Base-by-base conservation (phyloP, 2,888 invertebrate genomes). In the Machimus atricapillus region DNA sequence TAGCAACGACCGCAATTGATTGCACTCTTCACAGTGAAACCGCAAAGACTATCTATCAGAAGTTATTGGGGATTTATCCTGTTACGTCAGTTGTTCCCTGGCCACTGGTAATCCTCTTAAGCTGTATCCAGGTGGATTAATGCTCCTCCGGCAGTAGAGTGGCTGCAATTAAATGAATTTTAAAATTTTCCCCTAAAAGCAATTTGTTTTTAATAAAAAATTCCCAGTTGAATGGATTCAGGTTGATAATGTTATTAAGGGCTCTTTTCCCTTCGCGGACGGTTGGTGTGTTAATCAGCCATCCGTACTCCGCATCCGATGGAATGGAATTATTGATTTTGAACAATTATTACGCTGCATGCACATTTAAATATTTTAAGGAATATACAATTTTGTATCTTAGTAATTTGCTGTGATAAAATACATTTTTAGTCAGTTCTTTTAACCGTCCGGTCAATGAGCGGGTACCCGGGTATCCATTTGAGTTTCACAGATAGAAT, bases 1-100 rank as follows among this genome's bases (percentile, higher is more conserved):
- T 37, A 37, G 79, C 46, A 79, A 86, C 56, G 78, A 76, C 86
- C 86, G 78, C 78, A 86, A 86, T 78, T 86, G 77, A 78, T 86
- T 78, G 76, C 77, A 78, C 76, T 58, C 58, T 78, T 58, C 77
- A 19, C 78, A 78, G 56, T 86, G 78, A 86, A 78, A 77, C 86
- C 78, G 56, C 78, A 78, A 78, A 46, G 46, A 66, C 78, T 86
- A 78, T 46, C 86, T 76, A 86, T 86, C 79, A 74, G 77, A 46
- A 86, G 73, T 86, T 79, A 77, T 66, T 56, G 86, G 81, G 14
- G 66, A 81, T 86, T 86, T 86, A 86, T 86, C 81, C 34, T 86
- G 86, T 81, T 86, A 86, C 40, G 86, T 86, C 27, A 19, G 66
- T 73, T 46, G 81, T 56, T 73, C 81, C 6, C 58, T 79, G 58